Conservation (phyloP, 2,797 vertebrate species). For the Peromyscus aztecus region DNA sequence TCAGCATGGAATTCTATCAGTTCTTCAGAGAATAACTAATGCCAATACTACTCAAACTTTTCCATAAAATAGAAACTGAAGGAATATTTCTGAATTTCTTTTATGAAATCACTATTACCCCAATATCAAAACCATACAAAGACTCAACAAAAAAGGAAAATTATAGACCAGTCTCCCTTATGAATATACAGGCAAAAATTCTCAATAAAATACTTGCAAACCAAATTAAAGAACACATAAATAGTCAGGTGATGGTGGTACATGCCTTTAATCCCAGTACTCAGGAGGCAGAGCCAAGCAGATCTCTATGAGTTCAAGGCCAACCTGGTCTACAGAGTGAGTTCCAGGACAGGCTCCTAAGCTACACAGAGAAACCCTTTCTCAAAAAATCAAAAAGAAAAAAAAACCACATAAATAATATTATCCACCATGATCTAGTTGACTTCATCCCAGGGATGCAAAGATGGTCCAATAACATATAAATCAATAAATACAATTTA, state of each 20-base stretch:
- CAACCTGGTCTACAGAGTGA: too few species aligned
- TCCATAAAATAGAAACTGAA: not conserved
- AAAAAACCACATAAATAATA: not conserved
- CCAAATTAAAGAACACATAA: not conserved
- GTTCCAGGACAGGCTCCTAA: too few species aligned
- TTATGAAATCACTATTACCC: not conserved
- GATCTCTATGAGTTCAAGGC: too few species aligned
- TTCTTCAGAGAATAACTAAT: not conserved
- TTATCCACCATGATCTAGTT: not conserved
- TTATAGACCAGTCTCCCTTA: not conserved
- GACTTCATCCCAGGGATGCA: not conserved
- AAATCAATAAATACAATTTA: not conserved
- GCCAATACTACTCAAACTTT: not conserved
- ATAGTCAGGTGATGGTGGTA: not conserved
- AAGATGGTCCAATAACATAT: not conserved
- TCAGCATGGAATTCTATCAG: not conserved
- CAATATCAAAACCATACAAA: not conserved
- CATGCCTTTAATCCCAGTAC: too few species aligned
- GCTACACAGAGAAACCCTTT: too few species aligned
- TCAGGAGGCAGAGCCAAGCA: too few species aligned
- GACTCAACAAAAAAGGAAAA: not conserved
- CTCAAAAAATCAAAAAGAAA: not conserved
- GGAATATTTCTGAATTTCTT: not conserved
- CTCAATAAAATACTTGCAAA: not conserved
- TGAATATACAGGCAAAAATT: not conserved